phyloP scores from a whole-genome alignment of 2,797 vertebrate genomes.

The Myoxocephalus aenaeus region DNA sequence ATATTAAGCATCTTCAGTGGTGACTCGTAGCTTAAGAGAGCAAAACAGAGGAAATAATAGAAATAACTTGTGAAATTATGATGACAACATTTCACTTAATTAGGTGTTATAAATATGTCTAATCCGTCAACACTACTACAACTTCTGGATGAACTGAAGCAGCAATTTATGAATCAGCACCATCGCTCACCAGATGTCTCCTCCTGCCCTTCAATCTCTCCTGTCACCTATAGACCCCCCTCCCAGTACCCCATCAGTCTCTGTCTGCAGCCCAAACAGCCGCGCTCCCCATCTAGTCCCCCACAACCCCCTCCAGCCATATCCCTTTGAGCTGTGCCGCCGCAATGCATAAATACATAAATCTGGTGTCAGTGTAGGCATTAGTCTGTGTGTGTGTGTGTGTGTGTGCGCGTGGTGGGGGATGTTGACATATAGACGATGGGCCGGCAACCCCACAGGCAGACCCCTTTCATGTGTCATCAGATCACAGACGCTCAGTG shows the following conservation, averaged over 20 bases:
- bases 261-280: slow-evolving; percentile 64
- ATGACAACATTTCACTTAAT: slow-evolving; percentile 42
- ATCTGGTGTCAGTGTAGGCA: slow-evolving; percentile 67
- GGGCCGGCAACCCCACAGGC: slow-evolving; percentile 64
- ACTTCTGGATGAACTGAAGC: slow-evolving; percentile 11
- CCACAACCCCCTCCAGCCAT: slow-evolving; percentile 57
- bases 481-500: slow-evolving; percentile 77
- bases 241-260: slow-evolving; percentile 64
- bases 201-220: slow-evolving; percentile 60
- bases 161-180: slow-evolving; percentile 51
- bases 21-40: slow-evolving; percentile 54
- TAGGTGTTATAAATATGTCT: not conserved
- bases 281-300: slow-evolving; percentile 21
- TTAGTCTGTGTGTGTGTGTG: slow-evolving; percentile 29
- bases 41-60: slow-evolving; percentile 42
- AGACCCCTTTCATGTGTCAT: slow-evolving; percentile 79
- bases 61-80: slow-evolving; percentile 45
- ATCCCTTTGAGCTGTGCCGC: slow-evolving; percentile 74
- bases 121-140: not conserved
- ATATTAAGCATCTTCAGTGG: slow-evolving; percentile 45
- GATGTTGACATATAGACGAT: slow-evolving; percentile 65
- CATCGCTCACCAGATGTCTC: slow-evolving; percentile 75
- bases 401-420: slow-evolving; percentile 39
- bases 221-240: slow-evolving; percentile 63
- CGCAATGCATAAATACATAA: slow-evolving; percentile 83